Conservation (phyloP, 2,888 invertebrate species). For the Mantis religiosa region DNA sequence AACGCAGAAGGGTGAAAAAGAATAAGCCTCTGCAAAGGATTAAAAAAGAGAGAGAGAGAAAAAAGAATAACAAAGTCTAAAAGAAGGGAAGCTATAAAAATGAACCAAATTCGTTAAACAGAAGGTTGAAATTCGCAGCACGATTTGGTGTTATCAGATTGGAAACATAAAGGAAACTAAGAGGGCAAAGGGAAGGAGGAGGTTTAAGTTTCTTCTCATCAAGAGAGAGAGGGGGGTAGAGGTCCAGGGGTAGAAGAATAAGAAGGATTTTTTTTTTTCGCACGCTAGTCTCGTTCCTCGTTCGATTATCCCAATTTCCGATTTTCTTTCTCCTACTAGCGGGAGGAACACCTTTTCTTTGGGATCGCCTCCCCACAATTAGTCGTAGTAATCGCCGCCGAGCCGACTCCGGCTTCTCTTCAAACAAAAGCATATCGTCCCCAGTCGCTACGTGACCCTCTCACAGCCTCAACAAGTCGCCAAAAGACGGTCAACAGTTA, state of each 20-base stretch:
- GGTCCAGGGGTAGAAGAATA: neutral
- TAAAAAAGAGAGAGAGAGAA: neutral
- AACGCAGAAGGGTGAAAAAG: neutral
- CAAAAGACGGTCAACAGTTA: neutral
- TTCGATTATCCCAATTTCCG: slow-evolving; percentile 30
- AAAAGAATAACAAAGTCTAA: neutral
- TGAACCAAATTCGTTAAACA: neutral
- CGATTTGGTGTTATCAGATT: neutral
- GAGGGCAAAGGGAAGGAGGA: neutral
- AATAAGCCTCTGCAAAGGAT: neutral
- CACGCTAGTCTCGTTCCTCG: slow-evolving; percentile 22
- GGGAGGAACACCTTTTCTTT: neutral
- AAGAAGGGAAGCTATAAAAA: neutral
- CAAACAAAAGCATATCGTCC: slow-evolving; percentile 8
- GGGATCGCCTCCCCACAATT: neutral
- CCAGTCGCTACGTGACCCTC: neutral
- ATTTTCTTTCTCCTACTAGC: slow-evolving; percentile 18
- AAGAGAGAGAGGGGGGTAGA: neutral
- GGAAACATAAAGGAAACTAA: slow-evolving; percentile 1
- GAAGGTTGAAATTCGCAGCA: neutral
- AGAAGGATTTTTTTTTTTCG: neutral
- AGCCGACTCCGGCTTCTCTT: neutral
- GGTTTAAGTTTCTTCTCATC: slow-evolving; percentile 7
- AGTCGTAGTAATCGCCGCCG: neutral
- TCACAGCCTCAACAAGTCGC: neutral